Evolutionary conservation across 2,888 invertebrate genomes (phyloP), one percentile per base, ranked within the genome.

Genomic region (Carcina quercana): DNA sequence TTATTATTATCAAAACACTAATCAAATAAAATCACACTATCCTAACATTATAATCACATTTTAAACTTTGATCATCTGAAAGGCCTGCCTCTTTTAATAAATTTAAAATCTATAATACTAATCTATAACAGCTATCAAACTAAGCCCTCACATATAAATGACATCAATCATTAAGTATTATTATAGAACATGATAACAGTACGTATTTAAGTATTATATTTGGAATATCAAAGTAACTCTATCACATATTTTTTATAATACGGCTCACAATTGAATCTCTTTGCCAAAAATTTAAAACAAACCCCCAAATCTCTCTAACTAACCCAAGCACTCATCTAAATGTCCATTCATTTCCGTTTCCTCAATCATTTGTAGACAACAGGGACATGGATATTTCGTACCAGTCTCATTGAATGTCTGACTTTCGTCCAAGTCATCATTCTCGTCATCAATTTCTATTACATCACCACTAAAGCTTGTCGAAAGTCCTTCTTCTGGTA

Each of bases 331-430:
- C 3, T 38, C 27, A 61, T 89, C 87, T 31, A 90, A 80, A 70
- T 90, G 90, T 1, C 52, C 43, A 51, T 87, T 87, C 88, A 90
- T 90, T 14, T 75, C 64, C 14, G 40, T 47, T 45, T 80, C 71
- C 43, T 79, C 68, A 22, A 89, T 50, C 61, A 87, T 69, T 39
- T 71, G 42, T 50, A 87, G 73, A 48, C 90, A 90, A 51, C 87
- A 84, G 0, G 90, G 90, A 47, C 90, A 90, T 0, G 86, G 86
- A 1, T 63, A 67, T 47, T 78, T 84, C 1, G 76, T 76, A 3
- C 76, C 82, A 0, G 75, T 78, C 0, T 63, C 68, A 46, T 86
- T 86, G 25, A 79, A 56, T 1, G 61, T 66, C 37, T 60, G 47
- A 0, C 64, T 50, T 31, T 83, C 69, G 50, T 79, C 72, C 31